phyloP scores from a whole-genome alignment of 2,797 vertebrate genomes.

The Helicolenus hilgendorfi region DNA sequence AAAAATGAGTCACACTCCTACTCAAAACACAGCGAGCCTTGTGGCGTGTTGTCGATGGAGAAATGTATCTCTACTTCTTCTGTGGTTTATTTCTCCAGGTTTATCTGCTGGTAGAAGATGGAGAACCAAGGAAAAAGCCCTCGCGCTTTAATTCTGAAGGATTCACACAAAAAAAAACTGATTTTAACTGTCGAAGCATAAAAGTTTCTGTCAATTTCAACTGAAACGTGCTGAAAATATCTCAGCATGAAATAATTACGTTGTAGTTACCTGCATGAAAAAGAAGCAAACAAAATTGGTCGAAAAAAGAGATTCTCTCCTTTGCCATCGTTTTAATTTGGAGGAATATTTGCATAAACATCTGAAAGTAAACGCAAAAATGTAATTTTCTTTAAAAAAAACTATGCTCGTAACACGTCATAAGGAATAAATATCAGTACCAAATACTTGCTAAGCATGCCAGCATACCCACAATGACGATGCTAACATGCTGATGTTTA shows the following conservation, averaged over 20 bases:
- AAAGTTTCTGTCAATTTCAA: background rate
- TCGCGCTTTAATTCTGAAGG: background rate
- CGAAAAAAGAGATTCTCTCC: background rate
- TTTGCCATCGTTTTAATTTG: background rate
- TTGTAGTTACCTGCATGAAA: background rate
- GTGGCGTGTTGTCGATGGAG: conserved; percentile 62
- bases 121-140: background rate
- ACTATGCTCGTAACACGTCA: background rate
- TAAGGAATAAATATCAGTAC: background rate
- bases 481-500: background rate
- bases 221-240: background rate
- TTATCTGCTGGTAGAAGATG: conserved; percentile 19
- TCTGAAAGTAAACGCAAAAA: background rate
- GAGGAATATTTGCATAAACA: background rate
- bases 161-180: background rate
- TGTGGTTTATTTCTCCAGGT: conserved; percentile 32
- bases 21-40: conserved; percentile 81
- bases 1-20: conserved; percentile 87
- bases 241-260: background rate
- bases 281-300: background rate
- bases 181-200: background rate
- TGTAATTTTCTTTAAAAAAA: rapidly evolving
- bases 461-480: background rate
- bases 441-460: background rate
- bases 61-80: conserved; percentile 60